Evolutionary conservation across 2,113 vertebrate species (phyloP), one percentile per base, ranked within the genome.

Genomic region (Cavia aperea): DNA sequence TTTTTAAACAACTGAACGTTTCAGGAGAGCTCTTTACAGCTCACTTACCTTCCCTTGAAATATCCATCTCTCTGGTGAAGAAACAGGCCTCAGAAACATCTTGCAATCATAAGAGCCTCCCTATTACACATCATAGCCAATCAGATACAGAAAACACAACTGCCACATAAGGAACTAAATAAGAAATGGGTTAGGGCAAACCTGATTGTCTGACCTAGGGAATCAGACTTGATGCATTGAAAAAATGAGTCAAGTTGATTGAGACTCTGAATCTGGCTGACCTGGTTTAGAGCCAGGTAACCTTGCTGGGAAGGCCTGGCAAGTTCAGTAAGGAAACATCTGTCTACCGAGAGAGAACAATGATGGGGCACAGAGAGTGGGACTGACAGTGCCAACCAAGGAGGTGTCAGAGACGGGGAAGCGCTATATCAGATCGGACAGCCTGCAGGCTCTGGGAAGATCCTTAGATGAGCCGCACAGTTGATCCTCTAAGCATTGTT

Each of bases 1-100:
- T 89, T 92, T 93, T 81, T 51, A 31, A 93, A 89, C 26, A 93
- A 95, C 7, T 66, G 19, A 68, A 78, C 8, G 33, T 3, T 90
- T 95, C 63, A 16, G 21, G 49, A 86, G 12, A 58, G 23, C 51
- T 62, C 70, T 72, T 89, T 18, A 62, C 87, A 83, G 26, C 23
- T 15, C 51, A 1, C 4, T 72, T 65, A 79, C 78, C 39, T 78
- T 82, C n/a, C 12, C 75, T 88, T 91, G 21, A 93, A 77, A 85
- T 43, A 62, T 18, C 11, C 24, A 92, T 12, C 58, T n/a, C 21
- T 43, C 23, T 36, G 13, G 85, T 15, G 70, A 86, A 85, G 39
- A 65, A 94, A 78, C 2, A 2, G 60, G 10, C 31, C 18, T 49
- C 72, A 49, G 29, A 60, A 68, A 19, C 23, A 36, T 33, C 8